Base-by-base conservation (phyloP, 2,113 vertebrate genomes). In the Montifringilla adamsi region DNA sequence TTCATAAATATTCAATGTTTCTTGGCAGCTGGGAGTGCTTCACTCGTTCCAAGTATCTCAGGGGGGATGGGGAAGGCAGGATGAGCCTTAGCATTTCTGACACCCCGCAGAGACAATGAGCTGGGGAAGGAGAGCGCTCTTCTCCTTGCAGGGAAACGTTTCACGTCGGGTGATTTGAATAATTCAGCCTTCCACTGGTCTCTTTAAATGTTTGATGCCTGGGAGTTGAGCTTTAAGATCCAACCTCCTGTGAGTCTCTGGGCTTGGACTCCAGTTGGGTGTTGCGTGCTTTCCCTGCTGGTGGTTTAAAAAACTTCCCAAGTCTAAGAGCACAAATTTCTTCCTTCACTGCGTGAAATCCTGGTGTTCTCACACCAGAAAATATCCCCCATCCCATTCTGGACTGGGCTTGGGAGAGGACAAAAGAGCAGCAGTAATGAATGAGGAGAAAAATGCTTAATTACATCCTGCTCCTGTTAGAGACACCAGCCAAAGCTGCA, bases 1-100 rank as follows among this genome's bases (percentile, higher is more conserved):
- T 89, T 85, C 95, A 96, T 97, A 96, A 97, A 97, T 97, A 97
- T 96, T 96, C 95, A 87, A 22, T 39, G 78, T 81, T 95, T 91
- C 91, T 95, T 95, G 89, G 96, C 96, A 97, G 95, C 94, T 94
- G 96, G 96, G 95, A 96, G 95, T 93, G 89, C 91, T 93, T 90
- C 84, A 64, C 74, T 96, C 87, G 82, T 95, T 95, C 91, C 85
- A 58, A 86, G 84, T 9, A 56, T 94, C 94, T 96, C 94, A 39
- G 69, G 94, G 93, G 95, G 94, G 91, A 70, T 87, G 90, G 79
- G 91, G 76, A 83, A 93, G 93, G 85, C 93, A 87, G 94, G 79
- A 85, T 95, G 96, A 95, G 93, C 72, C 82, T 95, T 56, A 97
- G 93, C 22, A 53, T 49, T 94, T 94, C 84, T 96, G 96, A 96